phyloP scores from a whole-genome alignment of 1,140 invertebrate species.

The Drosophila gunungcola region DNA sequence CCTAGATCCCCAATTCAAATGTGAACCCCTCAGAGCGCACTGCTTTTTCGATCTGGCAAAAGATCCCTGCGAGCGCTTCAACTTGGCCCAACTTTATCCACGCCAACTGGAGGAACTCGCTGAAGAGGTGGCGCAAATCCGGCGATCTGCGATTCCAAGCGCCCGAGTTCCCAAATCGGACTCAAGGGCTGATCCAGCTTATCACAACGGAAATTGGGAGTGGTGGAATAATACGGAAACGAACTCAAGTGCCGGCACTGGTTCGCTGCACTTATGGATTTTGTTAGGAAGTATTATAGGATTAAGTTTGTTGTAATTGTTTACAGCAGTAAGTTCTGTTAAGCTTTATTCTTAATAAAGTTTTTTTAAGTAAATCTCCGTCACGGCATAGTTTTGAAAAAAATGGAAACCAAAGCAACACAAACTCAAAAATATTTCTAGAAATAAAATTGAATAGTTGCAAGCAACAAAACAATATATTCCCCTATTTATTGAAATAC shows the following conservation, averaged over 20 bases:
- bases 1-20: constrained; percentile 39
- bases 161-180: constrained; percentile 47
- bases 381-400: no score
- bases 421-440: not conserved
- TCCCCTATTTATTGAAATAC: no score
- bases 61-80: constrained; percentile 92
- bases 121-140: constrained; percentile 63
- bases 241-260: constrained; percentile 9
- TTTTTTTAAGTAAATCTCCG: no score
- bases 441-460: not conserved
- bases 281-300: constrained; percentile 20
- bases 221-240: constrained; percentile 68
- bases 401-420: no score
- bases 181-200: constrained; percentile 45
- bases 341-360: constrained; percentile 12
- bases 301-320: not conserved
- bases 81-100: constrained; percentile 86
- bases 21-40: constrained; percentile 85
- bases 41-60: constrained; percentile 91
- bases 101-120: constrained; percentile 52
- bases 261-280: not conserved
- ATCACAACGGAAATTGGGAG: constrained; percentile 64
- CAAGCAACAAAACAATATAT: no score
- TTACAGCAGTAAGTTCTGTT: not conserved
- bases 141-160: constrained; percentile 35